phyloP scores from a whole-genome alignment of 2,888 invertebrate genomes.

The Halocaridina rubra region DNA sequence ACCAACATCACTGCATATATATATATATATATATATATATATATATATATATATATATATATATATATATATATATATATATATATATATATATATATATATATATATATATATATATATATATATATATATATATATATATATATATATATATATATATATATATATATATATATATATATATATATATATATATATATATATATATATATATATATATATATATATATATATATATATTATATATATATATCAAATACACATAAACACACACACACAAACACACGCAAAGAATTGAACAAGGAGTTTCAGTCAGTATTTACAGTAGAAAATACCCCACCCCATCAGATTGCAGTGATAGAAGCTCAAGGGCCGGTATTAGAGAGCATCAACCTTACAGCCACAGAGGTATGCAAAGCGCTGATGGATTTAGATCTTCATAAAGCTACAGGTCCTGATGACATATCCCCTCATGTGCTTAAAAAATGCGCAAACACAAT shows the following conservation, averaged over 20 bases:
- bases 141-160: neutral
- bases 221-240: constrained; percentile 1
- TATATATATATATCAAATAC: neutral
- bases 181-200: neutral
- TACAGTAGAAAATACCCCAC: too few species aligned
- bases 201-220: constrained; percentile 1
- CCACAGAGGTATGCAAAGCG: too few species aligned
- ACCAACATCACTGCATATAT: too few species aligned
- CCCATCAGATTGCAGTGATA: too few species aligned
- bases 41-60: neutral
- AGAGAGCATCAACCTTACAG: too few species aligned
- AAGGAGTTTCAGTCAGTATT: too few species aligned
- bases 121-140: neutral
- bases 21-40: neutral
- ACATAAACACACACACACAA: neutral
- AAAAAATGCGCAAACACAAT: too few species aligned
- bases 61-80: neutral
- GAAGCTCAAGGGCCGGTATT: too few species aligned
- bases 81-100: neutral
- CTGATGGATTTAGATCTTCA: too few species aligned
- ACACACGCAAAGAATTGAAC: too few species aligned
- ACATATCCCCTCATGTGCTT: too few species aligned
- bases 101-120: neutral
- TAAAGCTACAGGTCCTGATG: too few species aligned
- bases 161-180: neutral